Evolutionary conservation across 2,888 invertebrate species (phyloP), one percentile per base, ranked within the genome.

Genomic region (Parelbella ahira): DNA sequence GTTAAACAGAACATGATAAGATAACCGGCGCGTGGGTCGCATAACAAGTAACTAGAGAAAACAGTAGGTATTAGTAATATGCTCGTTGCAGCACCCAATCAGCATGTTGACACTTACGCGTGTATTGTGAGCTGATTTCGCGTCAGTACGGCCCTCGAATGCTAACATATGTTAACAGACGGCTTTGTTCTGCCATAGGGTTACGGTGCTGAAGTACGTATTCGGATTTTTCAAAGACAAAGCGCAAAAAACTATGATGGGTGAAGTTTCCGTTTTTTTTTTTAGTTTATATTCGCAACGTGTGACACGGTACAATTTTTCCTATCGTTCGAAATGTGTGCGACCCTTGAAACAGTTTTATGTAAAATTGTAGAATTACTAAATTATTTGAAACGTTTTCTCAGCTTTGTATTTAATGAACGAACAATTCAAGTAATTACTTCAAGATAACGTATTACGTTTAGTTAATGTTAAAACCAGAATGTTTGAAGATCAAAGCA

Each of bases 31-130:
- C 63, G 59, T 60, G 62, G 56, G 39, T 34, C 20, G 58, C 53
- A 49, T 60, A 46, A 27, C 46, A 48, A 54, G 39, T 37, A 41
- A n/a, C 32, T 36, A 32, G 39, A 51, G 46, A 49, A 50, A 44
- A 56, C 44, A 50, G n/a, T 48, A 46, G 51, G 50, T n/a, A 55
- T 51, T 52, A 52, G 33, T 46, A 48, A 41, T 47, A 29, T 47
- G 45, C 47, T 56, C 56, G 51, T 44, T 58, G 50, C 58, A 60
- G 60, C 63, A 60, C 33, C 54, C 64, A 66, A 68, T 71, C 68
- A 67, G 57, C 20, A 36, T 64, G 63, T 66, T 63, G 60, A 63
- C 64, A 56, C 49, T 55, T 57, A 54, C 50, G 57, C 48, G 53
- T 24, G 47, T 48, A 49, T 54, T 58, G 50, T 54, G 53, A 49